Base-by-base conservation (phyloP, 2,797 vertebrate genomes). In the Ispidina picta region DNA sequence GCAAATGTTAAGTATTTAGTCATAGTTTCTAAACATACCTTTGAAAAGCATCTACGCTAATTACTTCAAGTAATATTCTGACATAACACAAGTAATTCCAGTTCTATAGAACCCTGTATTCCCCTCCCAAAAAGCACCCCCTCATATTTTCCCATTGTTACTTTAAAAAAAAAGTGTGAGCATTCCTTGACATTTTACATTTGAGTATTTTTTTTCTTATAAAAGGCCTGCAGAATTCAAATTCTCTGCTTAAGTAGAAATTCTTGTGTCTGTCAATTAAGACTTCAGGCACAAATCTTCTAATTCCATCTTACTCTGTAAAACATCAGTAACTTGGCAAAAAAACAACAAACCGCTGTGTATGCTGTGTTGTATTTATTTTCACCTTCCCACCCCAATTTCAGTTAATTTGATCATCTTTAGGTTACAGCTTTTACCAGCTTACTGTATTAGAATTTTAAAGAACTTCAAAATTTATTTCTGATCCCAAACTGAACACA, bases 61-160 rank as follows among this genome's bases (percentile, higher is more conserved):
- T 39, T 41, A 56, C 16, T 69, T 12, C 22, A 85, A 66, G 26
- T 52, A 76, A 37, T 58, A 81, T 20, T 60, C 15, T 70, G 29
- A 60, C 6, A 51, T n/a, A 70, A 59, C 12, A 58, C 77, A 68
- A 73, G n/a, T 55, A 23, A 44, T 71, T 55, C 25, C 11, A 62
- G 8, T 76, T 76, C 54, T 52, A 21, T 19, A 52, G 66, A 76
- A 58, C 19, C 37, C 16, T 35, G 10, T 46, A n/a, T 28, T 44
- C 6, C 13, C 14, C 19, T 43, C 60, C 17, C 6, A 5, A 0
- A 1, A 12, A 29, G 46, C n/a, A 15, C 5, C 31, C 31, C 19
- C 51, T 26, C 48, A n/a, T 33, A 39, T 31, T 56, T 63, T 8
- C 71, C 20, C 54, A 12, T 11, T 49, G 2, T 52, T 54, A 46